phyloP scores from a whole-genome alignment of 2,888 invertebrate genomes.

The Tortrix viridana region DNA sequence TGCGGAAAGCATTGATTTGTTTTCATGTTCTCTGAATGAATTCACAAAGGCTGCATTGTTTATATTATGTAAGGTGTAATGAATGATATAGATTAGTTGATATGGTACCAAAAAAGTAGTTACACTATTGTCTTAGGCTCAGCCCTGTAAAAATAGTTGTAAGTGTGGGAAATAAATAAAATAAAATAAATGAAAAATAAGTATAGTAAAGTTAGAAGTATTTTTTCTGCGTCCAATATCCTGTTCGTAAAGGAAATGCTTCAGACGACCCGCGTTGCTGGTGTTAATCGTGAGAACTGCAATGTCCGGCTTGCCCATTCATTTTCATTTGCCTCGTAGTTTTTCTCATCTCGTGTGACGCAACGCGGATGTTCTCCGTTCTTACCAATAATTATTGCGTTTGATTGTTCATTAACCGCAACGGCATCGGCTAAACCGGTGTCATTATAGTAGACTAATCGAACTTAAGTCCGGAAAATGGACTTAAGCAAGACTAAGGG shows the following conservation, averaged over 20 bases:
- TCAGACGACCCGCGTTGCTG: conserved; percentile 11
- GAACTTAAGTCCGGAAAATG: neutral
- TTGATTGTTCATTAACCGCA: conserved; percentile 47
- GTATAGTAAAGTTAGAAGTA: neutral
- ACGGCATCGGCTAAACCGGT: conserved; percentile 32
- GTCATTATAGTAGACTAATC: conserved; percentile 24
- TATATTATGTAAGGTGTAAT: too few species aligned
- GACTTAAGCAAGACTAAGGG: too few species aligned
- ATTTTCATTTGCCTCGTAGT: conserved; percentile 70
- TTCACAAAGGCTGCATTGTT: too few species aligned
- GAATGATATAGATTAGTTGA: too few species aligned
- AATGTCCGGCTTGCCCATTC: conserved; percentile 77
- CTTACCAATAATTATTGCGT: conserved; percentile 51
- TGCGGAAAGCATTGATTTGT: too few species aligned
- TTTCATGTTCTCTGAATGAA: too few species aligned
- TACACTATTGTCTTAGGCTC: too few species aligned
- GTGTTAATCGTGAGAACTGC: conserved; percentile 72
- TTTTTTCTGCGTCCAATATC: conserved; percentile 20
- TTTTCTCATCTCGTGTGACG: conserved; percentile 74
- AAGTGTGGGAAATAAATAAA: too few species aligned
- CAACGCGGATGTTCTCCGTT: conserved; percentile 67
- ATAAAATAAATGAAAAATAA: too few species aligned
- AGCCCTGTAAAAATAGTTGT: too few species aligned
- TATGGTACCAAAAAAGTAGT: too few species aligned
- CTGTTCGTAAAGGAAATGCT: conserved; percentile 29